Conservation (phyloP, 2,113 vertebrate species). For the Coturnix japonica region DNA sequence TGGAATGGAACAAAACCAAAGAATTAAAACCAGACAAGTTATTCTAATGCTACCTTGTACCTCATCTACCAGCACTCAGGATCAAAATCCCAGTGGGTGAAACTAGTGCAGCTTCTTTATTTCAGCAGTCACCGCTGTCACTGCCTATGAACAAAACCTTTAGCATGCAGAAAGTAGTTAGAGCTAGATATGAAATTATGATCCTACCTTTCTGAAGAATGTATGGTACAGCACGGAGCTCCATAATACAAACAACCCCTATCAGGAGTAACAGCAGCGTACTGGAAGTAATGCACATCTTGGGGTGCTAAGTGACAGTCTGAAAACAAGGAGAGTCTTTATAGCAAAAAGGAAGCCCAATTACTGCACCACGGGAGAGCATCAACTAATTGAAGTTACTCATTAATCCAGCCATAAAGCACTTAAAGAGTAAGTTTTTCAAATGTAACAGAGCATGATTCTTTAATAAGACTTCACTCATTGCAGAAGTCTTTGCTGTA, state of each 20-base stretch:
- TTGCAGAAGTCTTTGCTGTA: not conserved
- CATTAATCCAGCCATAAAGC: slow-evolving; percentile 70
- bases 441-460: not conserved
- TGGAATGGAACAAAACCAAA: not conserved
- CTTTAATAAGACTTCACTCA: not conserved
- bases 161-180: not conserved
- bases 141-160: not conserved
- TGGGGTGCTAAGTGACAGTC: slow-evolving; percentile 13
- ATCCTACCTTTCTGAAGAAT: slow-evolving; percentile 70
- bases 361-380: not conserved
- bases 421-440: slow-evolving; percentile 15
- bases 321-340: slow-evolving; percentile 3
- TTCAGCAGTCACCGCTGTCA: not conserved
- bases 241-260: slow-evolving; percentile 54
- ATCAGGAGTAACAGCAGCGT: slow-evolving; percentile 60
- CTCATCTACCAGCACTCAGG: not conserved
- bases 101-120: not conserved
- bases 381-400: slow-evolving; percentile 65
- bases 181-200: not conserved
- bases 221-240: not conserved
- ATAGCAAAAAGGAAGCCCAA: slow-evolving; percentile 35
- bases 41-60: not conserved
- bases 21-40: not conserved
- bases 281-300: slow-evolving; percentile 52
- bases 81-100: not conserved